Base-by-base conservation (phyloP, 1,140 invertebrate species). In the Drosophila lini region DNA sequence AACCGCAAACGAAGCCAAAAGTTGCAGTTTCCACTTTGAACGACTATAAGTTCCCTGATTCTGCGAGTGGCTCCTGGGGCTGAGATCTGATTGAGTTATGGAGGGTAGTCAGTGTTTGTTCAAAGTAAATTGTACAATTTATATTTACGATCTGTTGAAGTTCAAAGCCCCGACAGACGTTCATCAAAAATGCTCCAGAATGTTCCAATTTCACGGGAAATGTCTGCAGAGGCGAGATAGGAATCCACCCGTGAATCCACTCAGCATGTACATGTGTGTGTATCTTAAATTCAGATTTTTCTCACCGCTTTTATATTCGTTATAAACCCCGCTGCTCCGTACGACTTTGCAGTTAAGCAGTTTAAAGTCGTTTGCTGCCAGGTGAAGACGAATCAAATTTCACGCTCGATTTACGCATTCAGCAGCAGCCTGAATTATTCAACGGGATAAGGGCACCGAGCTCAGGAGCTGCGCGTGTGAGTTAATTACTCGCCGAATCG, bases 341-440 rank as follows among this genome's bases (percentile, higher is more conserved):
- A 45, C 59, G 31, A 38, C 34, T 47, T 28, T 32, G 55, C 9
- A 68, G 68, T 71, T 71, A 13, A 71, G 67, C 64, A 34, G 28
- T 68, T 70, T 70, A 69, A 70, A 70, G 67, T 34, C 41, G 32
- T 53, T 42, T 38, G 15, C 34, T 52, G 60, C 41, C 22, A 70
- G 67, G 48, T 22, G 67, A 59, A 48, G 69, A 50, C 69, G 53
- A 74, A 74, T 74, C 70, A 74, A 74, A 74, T 85, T 85, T 62
- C 56, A 81, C 56, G 81, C 73, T 75, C 80, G 81, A 77, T 84
- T 84, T 85, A 48, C 52, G 60, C 47, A 55, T 56, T 59, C 61
- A 56, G 57, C 74, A 55, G 41, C 36, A 58, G 42, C 32, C 19
- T 78, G 36, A 82, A 81, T 82, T 74, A 82, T 74, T 82, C 80